These are phyloP conservation scores for Ptilorrhoa leucosticta DNA, from an alignment of 2,113 vertebrate genomes.

Conservation along the genomic window DNA sequence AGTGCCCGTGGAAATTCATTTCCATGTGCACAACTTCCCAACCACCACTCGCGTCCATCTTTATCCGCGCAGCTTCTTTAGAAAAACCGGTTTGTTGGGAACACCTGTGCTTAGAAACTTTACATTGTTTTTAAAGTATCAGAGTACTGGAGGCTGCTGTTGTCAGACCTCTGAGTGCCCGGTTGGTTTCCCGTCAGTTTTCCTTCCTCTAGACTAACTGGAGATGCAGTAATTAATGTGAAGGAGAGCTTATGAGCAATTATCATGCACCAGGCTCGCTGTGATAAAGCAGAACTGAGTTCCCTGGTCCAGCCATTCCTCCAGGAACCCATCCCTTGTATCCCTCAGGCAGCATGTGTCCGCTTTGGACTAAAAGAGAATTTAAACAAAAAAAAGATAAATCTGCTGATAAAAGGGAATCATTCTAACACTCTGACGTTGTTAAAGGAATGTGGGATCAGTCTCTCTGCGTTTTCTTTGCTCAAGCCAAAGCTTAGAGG, in stretches of 20 bases:
- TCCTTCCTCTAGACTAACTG: background rate
- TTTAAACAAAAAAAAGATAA: background rate
- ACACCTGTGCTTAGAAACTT: background rate
- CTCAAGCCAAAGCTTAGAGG: background rate
- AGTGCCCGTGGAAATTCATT: background rate
- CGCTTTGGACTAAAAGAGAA: background rate
- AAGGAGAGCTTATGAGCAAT: background rate
- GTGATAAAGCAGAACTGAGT: background rate
- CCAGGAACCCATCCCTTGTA: background rate
- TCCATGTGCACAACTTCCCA: background rate
- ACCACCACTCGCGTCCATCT: background rate
- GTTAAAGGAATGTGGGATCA: background rate
- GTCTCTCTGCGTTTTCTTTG: background rate
- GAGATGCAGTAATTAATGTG: background rate
- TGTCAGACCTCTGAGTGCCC: background rate
- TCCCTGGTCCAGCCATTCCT: background rate
- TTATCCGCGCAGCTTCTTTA: accelerated
- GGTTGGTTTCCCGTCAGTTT: background rate
- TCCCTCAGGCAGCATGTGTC: background rate
- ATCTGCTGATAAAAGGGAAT: background rate
- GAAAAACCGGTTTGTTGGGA: background rate
- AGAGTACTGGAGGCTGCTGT: background rate
- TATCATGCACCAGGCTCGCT: background rate
- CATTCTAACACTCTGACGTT: background rate
- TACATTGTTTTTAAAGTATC: background rate